Base-by-base conservation (phyloP, 1,140 invertebrate genomes). In the Sinonovacula constricta region DNA sequence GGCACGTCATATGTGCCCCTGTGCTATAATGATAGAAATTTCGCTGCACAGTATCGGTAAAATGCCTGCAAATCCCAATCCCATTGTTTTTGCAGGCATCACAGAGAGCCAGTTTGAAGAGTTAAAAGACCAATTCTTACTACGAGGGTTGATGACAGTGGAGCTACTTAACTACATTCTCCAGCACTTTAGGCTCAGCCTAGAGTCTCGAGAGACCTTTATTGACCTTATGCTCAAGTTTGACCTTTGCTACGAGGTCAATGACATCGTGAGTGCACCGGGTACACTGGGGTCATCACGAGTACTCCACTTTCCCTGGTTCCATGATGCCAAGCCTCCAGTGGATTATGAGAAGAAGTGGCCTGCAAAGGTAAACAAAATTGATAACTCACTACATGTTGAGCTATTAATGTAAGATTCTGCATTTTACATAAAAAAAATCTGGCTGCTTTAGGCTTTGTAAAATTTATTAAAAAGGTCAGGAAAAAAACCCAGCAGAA, bases 291-390 rank as follows among this genome's bases (percentile, higher is more conserved):
- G 79, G 7, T 83, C 84, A 7, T 63, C 80, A 39, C 62, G 79
- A 0, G 75, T 88, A 26, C 77, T 89, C 10, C 83, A 83, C 53
- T 89, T 89, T 70, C 88, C 88, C 24, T 89, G 88, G 88, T 88
- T 89, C 60, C 83, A 88, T 14, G 76, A 81, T n/a, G 72, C 75
- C 26, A 82, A 82, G 3, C 33, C 62, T 14, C 86, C 87, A 36
- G 22, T 54, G 31, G 76, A 82, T 51, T 62, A 88, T 24, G 49
- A 15, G 5, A 26, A 56, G 26, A 79, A 77, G 51, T 89, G 88
- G 88, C 84, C 86, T 24, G 36, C 60, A 22, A 18, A 51, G 65
- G 75, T 78, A 66, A 74, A 28, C 10, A 5, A n/a, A 66, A 24
- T 36, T 22, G 24, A 12, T 10, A 26, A 59, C 26, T 59, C 22